Conservation (phyloP, 1,140 invertebrate genomes). For the Drosophila guanche region DNA sequence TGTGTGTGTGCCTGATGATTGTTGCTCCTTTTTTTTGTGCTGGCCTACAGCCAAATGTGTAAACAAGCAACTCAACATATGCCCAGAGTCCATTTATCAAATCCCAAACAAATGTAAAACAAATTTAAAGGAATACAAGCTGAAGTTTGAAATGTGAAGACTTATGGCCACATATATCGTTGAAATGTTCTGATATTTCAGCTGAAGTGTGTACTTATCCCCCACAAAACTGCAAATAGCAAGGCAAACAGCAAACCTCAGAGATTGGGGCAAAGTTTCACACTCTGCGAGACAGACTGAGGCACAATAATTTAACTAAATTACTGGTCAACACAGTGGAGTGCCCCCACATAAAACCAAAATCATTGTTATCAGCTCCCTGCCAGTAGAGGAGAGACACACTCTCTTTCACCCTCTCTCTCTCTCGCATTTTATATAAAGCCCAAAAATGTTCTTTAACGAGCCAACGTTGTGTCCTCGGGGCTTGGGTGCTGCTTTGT, state of each 20-base stretch:
- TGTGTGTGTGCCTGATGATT: slow-evolving; percentile 11
- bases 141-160: slow-evolving; percentile 37
- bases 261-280: slow-evolving; percentile 17
- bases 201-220: too few relatives aligned
- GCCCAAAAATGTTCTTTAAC: slow-evolving; percentile 36
- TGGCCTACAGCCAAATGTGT: slow-evolving; percentile 16
- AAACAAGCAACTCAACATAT: slow-evolving; percentile 43
- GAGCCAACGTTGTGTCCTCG: slow-evolving; percentile 37
- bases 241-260: too few relatives aligned
- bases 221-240: too few relatives aligned
- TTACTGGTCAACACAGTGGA: slow-evolving; percentile 33
- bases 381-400: slow-evolving; percentile 20
- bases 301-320: slow-evolving; percentile 53
- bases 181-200: too few relatives aligned
- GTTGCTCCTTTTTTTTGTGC: slow-evolving; percentile 35
- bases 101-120: slow-evolving; percentile 49
- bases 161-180: slow-evolving; percentile 26
- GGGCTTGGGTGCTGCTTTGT: slow-evolving; percentile 35
- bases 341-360: slow-evolving; percentile 32
- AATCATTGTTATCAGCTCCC: slow-evolving; percentile 57
- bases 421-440: slow-evolving; percentile 33
- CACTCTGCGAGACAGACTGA: not conserved
- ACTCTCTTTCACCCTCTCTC: too few relatives aligned
- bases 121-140: slow-evolving; percentile 45
- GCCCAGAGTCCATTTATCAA: slow-evolving; percentile 47